Percentiles rank a stretch among this genome's conserved stretches.
These are phyloP conservation scores for Thryonomys swinderianus DNA, from an alignment of 2,113 vertebrate genomes.

Conservation along the genomic window DNA sequence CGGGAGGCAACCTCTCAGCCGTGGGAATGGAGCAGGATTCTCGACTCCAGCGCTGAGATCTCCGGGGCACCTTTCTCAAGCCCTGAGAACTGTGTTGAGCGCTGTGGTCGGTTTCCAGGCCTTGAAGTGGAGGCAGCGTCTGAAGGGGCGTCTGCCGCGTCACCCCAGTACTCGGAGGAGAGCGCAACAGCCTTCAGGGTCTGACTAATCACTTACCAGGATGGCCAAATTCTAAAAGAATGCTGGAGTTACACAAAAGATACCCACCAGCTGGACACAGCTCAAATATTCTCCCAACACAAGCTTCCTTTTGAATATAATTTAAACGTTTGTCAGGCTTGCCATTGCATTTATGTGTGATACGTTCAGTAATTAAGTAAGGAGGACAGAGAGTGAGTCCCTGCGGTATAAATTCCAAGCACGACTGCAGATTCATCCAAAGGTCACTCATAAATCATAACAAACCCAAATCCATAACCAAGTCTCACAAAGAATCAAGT, in stretches of 20 bases:
- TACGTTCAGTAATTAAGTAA: slow-evolving; percentile 57
- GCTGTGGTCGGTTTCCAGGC: background rate
- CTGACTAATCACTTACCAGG: slow-evolving; percentile 64
- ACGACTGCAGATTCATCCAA: slow-evolving; percentile 73
- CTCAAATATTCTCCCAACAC: slow-evolving; percentile 67
- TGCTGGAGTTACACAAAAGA: slow-evolving; percentile 65
- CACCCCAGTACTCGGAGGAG: slow-evolving; percentile 16
- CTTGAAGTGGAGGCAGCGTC: background rate
- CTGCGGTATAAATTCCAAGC: slow-evolving; percentile 79
- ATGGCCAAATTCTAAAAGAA: slow-evolving; percentile 63
- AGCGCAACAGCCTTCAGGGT: slow-evolving; percentile 47
- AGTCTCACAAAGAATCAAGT: slow-evolving; percentile 58
- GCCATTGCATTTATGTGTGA: slow-evolving; percentile 64
- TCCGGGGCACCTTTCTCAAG: slow-evolving; percentile 15
- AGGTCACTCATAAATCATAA: slow-evolving; percentile 75
- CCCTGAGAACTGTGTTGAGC: background rate
- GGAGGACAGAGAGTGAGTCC: slow-evolving; percentile 66
- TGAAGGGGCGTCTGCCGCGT: background rate
- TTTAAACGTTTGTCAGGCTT: slow-evolving; percentile 65
- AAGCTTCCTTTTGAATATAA: slow-evolving; percentile 72
- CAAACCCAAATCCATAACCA: slow-evolving; percentile 51
- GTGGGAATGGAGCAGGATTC: background rate
- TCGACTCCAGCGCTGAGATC: background rate
- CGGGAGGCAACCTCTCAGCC: slow-evolving; percentile 14
- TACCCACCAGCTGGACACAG: slow-evolving; percentile 41